These are phyloP conservation scores for Drosophila anceps DNA, from an alignment of 2,888 invertebrate genomes.

Conservation along the genomic window DNA sequence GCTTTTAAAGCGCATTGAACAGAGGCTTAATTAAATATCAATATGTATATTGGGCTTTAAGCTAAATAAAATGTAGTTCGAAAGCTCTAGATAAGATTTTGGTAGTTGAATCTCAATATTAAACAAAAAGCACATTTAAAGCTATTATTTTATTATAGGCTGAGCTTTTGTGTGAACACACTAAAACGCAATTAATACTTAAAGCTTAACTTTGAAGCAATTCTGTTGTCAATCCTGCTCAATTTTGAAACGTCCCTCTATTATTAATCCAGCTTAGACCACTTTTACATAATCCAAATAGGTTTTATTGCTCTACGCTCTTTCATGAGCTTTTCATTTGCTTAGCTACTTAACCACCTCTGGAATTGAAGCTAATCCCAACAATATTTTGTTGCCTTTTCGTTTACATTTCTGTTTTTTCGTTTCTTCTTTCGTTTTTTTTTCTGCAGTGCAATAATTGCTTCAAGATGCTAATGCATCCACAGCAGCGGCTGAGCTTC, in stretches of 20 bases:
- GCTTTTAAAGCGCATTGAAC: too few species aligned
- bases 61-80: too few species aligned
- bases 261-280: neutral
- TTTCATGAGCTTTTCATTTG: neutral
- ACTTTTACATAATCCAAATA: neutral
- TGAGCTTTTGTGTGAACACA: too few species aligned
- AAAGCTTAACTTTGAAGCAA: neutral
- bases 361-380: neutral
- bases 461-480: conserved; percentile 94
- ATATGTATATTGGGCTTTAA: too few species aligned
- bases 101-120: too few species aligned
- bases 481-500: conserved; percentile 94
- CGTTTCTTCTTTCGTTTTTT: neutral
- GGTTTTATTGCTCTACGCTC: neutral
- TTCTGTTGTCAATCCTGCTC: neutral
- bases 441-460: conserved; percentile 94
- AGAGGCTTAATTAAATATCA: too few species aligned
- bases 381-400: neutral
- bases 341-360: neutral
- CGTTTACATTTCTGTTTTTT: neutral
- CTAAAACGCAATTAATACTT: neutral
- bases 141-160: too few species aligned
- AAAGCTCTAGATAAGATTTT: too few species aligned
- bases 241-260: neutral
- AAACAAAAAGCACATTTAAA: too few species aligned